These are phyloP conservation scores for Chromobotia macracanthus DNA, from an alignment of 2,797 vertebrate species.

Conservation along the genomic window DNA sequence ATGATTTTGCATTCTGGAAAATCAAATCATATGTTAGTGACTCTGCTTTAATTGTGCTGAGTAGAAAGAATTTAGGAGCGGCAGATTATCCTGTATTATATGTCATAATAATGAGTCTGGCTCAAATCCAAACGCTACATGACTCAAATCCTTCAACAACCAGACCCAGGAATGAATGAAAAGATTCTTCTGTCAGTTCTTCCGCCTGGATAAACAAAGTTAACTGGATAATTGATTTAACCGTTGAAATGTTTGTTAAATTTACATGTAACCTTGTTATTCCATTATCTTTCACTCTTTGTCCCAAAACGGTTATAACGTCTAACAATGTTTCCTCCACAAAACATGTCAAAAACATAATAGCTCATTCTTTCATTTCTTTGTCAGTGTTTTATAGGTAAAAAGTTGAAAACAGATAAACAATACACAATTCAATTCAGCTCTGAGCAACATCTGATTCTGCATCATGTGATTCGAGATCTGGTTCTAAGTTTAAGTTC, in stretches of 20 bases:
- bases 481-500: too few species aligned
- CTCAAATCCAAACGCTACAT: not conserved
- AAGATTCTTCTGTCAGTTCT: not conserved
- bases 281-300: not conserved
- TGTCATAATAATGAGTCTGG: slow-evolving; percentile 1
- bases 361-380: not conserved
- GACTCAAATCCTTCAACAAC: not conserved
- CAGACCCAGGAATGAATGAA: not conserved
- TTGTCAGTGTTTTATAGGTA: not conserved
- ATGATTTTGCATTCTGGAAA: not conserved
- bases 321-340: not conserved
- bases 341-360: not conserved
- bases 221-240: not conserved
- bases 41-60: not conserved
- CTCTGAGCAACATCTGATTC: too few species aligned
- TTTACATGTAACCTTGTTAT: not conserved
- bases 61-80: not conserved
- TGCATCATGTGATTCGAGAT: too few species aligned
- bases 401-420: not conserved
- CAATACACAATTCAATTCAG: not conserved
- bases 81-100: not conserved
- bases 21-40: not conserved
- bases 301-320: not conserved
- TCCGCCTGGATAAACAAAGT: not conserved
- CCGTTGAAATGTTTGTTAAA: not conserved